A percentile compares a stretch with the other conserved stretches of the same genome.
phyloP scores from a whole-genome alignment of 2,888 invertebrate species.

The Cerastis rubricosa region DNA sequence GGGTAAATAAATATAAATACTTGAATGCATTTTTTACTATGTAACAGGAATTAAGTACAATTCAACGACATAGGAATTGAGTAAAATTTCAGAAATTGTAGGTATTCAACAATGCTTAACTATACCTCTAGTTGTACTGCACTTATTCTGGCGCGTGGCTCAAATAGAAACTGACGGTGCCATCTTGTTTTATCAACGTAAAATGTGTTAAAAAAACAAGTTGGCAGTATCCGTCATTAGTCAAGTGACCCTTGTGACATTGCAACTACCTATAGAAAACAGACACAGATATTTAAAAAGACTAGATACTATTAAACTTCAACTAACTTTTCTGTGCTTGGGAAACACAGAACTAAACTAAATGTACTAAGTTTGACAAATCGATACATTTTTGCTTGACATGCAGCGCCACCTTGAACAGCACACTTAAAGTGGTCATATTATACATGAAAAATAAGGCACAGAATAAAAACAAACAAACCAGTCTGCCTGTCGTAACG shows the following conservation, averaged over 20 bases:
- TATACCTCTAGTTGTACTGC: not conserved
- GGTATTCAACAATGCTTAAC: not conserved
- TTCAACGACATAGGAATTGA: not conserved
- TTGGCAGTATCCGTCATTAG: too few species aligned
- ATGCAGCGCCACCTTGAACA: too few species aligned
- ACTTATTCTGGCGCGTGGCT: not conserved
- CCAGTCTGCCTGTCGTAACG: not conserved
- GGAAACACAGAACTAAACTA: too few species aligned
- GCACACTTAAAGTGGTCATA: too few species aligned
- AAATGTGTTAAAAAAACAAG: too few species aligned
- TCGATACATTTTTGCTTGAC: too few species aligned
- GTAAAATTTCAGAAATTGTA: not conserved
- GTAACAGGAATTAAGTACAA: not conserved
- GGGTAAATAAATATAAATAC: constrained; percentile 6
- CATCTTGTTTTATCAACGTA: not conserved
- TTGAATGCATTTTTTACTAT: not conserved
- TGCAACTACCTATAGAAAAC: not conserved
- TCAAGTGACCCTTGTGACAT: not conserved
- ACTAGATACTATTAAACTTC: not conserved
- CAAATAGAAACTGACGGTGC: not conserved
- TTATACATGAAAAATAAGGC: not conserved
- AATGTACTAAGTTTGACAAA: too few species aligned
- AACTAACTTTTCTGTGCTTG: too few species aligned
- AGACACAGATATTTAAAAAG: not conserved
- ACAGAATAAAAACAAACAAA: not conserved